Conservation (phyloP, 1,140 invertebrate genomes). For the Drosophila equinoxialis region DNA sequence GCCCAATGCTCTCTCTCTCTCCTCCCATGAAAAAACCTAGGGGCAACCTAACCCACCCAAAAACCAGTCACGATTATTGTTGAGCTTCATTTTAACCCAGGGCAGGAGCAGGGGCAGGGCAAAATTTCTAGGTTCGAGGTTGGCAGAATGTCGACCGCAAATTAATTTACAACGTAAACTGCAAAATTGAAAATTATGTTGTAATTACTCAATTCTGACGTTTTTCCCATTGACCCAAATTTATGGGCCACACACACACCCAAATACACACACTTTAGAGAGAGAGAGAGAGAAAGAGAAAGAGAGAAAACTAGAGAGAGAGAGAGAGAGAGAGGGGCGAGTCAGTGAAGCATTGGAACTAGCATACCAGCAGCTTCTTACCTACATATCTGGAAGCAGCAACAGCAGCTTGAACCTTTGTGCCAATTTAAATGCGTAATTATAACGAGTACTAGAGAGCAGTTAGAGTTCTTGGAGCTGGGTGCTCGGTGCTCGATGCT, state of each 20-base stretch:
- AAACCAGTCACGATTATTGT: constrained; percentile 36
- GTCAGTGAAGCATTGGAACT: constrained; percentile 12
- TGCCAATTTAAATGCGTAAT: constrained; percentile 81
- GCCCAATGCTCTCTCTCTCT: background rate
- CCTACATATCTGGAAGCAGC: constrained; percentile 1
- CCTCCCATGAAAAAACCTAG: background rate
- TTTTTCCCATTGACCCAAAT: constrained; percentile 81
- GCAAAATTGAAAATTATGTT: constrained; percentile 82
- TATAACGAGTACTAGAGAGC: constrained; percentile 75
- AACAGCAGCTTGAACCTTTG: constrained; percentile 61
- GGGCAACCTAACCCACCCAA: constrained; percentile 25
- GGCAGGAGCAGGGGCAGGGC: constrained; percentile 9
- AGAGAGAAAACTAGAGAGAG: constrained; percentile 20
- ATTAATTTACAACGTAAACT: constrained; percentile 82
- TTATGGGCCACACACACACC: constrained; percentile 59
- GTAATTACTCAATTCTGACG: constrained; percentile 81
- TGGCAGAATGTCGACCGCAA: constrained; percentile 72
- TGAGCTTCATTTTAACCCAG: constrained; percentile 19
- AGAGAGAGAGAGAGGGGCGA: constrained; percentile 10
- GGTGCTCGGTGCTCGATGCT: constrained; percentile 35
- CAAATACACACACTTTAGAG: constrained; percentile 20
- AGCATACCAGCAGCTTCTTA: constrained; percentile 10
- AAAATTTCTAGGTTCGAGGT: background rate
- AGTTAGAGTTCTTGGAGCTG: constrained; percentile 61
- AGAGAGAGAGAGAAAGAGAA: constrained; percentile 10